These are phyloP conservation scores for Hyperoplus lanceolatus DNA, from an alignment of 2,797 vertebrate species.

Conservation along the genomic window DNA sequence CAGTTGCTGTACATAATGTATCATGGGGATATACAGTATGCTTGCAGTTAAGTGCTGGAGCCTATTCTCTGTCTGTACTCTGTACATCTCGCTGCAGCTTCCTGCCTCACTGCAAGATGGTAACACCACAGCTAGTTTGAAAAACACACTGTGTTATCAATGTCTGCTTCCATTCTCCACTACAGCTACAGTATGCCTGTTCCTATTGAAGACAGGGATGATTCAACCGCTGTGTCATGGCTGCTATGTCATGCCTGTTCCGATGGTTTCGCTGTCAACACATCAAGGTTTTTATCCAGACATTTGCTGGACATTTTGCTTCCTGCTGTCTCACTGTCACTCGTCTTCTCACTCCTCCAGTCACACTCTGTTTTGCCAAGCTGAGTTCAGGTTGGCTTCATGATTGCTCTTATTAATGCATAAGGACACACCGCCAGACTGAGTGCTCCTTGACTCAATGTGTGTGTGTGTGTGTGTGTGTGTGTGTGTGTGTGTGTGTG, in stretches of 20 bases:
- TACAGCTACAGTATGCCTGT: not conserved
- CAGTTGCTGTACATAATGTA: constrained; percentile 30
- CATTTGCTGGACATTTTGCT: constrained; percentile 25
- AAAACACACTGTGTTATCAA: not conserved
- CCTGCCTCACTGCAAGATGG: constrained; percentile 18
- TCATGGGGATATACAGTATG: constrained; percentile 37
- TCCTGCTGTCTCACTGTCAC: constrained; percentile 54
- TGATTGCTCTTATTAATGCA: constrained; percentile 72
- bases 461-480: constrained; percentile 6
- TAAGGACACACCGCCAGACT: constrained; percentile 53
- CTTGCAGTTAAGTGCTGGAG: constrained; percentile 22
- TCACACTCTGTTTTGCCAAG: constrained; percentile 49
- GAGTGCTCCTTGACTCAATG: constrained; percentile 20
- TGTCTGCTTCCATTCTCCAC: not conserved
- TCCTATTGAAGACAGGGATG: no score
- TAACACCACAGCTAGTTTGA: constrained; percentile 4
- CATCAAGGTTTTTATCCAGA: constrained; percentile 10
- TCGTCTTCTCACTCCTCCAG: constrained; percentile 54
- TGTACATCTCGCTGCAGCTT: constrained; percentile 11
- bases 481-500: not conserved
- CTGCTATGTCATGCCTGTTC: constrained; percentile 37
- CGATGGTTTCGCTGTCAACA: constrained; percentile 34
- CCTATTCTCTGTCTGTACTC: constrained; percentile 4
- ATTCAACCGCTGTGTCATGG: not conserved
- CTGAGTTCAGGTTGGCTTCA: constrained; percentile 59